phyloP scores from a whole-genome alignment of 53 echinoderm and acorn worm genomes.

The Echinometra lucunter region DNA sequence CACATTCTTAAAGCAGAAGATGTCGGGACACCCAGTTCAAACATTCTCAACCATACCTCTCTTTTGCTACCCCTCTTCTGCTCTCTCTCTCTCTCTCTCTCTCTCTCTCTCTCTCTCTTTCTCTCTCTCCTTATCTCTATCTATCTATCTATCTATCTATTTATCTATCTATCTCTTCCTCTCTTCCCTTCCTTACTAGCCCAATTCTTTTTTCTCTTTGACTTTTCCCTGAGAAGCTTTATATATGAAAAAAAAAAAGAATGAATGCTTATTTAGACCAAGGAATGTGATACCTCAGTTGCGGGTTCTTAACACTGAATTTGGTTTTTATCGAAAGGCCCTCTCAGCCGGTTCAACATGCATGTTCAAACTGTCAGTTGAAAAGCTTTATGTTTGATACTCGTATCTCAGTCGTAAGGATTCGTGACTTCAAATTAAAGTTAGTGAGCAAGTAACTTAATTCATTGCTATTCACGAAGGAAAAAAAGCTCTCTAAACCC shows the following conservation, averaged over 20 bases:
- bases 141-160: neutral
- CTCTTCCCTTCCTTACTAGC: neutral
- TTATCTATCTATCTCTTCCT: neutral
- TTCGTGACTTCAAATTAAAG: neutral
- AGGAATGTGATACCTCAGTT: neutral
- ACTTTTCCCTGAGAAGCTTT: neutral
- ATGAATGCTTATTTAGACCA: neutral
- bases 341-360: neutral
- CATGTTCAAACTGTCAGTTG: neutral
- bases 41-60: too few species aligned
- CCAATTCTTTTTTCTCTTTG: neutral
- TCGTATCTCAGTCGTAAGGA: neutral
- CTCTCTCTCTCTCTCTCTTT: neutral
- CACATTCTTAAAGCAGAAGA: too few species aligned
- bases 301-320: conserved; percentile 11
- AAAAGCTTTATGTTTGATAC: neutral
- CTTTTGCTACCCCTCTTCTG: neutral
- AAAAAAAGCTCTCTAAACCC: too few species aligned
- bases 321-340: neutral
- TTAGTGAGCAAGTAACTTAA: neutral
- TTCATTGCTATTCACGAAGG: neutral
- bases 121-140: neutral
- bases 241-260: neutral
- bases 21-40: too few species aligned
- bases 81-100: neutral